Base-by-base conservation (phyloP, 2,113 vertebrate species). In the Gorsachius goisagi region DNA sequence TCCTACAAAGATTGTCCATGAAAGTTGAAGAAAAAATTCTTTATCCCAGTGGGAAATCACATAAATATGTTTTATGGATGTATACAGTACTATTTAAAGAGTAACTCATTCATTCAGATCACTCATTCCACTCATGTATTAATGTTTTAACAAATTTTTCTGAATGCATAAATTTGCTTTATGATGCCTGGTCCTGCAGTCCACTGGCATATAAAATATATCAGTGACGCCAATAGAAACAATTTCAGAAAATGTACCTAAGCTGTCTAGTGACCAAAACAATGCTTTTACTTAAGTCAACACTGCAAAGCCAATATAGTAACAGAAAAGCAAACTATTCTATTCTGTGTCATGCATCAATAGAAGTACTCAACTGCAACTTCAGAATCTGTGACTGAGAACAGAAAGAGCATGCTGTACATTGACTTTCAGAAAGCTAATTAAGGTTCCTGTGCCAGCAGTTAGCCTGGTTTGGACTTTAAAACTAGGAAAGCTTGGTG, bases 241-340 rank as follows among this genome's bases (percentile, higher is more conserved):
- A 27, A 67, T 66, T 80, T 77, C 63, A 93, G 60, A 94, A 93
- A 88, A 95, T 0, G 3, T 17, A 93, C 17, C 56, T 85, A 2
- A 89, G 79, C 11, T 37, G 39, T 75, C 52, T 30, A 72, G 64
- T 22, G 39, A 90, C n/a, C 44, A 93, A 86, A 90, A 67, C 81
- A 80, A 44, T 16, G 59, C 56, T 89, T 96, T 95, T 93, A 95
- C 72, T 92, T 78, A 85, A 84, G 73, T 82, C 79, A 96, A 89
- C 69, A 89, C 9, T 76, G 64, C 62, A 91, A 95, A 87, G 68
- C 41, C 74, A 76, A 53, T 27, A 56, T 0, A 59, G 44, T 47
- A 91, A 41, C 55, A 92, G 73, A 81, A 94, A 91, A 90, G 59
- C 56, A 95, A 88, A 84, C 88, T 74, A 53, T 80, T 80, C 58